Evolutionary conservation across 2,888 invertebrate genomes (phyloP).

Genomic region (Andricus curvator): DNA sequence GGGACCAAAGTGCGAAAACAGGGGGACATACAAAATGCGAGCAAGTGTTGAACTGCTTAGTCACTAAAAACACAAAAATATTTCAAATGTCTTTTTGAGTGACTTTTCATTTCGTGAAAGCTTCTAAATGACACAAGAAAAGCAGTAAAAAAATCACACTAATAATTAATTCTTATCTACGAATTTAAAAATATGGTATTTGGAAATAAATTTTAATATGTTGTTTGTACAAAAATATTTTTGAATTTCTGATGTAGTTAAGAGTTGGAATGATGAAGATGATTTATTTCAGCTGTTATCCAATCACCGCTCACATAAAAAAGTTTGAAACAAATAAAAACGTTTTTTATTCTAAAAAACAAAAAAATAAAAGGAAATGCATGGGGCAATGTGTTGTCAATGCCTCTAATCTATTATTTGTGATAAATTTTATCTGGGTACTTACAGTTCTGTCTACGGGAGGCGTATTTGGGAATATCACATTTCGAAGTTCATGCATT

Average conservation of each 20-base stretch:
- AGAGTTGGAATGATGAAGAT: slow-evolving; percentile 19
- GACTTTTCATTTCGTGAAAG: slow-evolving; percentile 13
- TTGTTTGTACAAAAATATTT: background rate
- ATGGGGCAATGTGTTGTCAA: background rate
- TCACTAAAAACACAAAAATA: slow-evolving; percentile 13
- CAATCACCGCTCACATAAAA: background rate
- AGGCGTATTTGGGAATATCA: slow-evolving; percentile 81
- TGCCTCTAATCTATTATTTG: slow-evolving; percentile 20
- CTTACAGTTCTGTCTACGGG: slow-evolving; percentile 84
- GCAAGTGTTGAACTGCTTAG: slow-evolving; percentile 13
- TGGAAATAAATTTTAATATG: no score
- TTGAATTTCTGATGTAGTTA: background rate
- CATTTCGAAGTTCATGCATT: slow-evolving; percentile 84
- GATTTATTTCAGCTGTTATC: slow-evolving; percentile 31
- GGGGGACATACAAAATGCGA: background rate
- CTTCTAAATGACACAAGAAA: slow-evolving; percentile 22
- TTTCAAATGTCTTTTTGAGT: background rate
- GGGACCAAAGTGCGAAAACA: background rate
- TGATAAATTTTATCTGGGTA: slow-evolving; percentile 57
- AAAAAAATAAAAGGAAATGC: background rate
- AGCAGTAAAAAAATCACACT: slow-evolving; percentile 15
- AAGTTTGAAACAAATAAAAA: background rate
- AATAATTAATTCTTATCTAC: slow-evolving; percentile 15
- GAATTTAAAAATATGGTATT: background rate
- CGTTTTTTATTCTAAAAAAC: background rate